phyloP scores from a whole-genome alignment of 2,888 invertebrate genomes.

The Halocaridina rubra region DNA sequence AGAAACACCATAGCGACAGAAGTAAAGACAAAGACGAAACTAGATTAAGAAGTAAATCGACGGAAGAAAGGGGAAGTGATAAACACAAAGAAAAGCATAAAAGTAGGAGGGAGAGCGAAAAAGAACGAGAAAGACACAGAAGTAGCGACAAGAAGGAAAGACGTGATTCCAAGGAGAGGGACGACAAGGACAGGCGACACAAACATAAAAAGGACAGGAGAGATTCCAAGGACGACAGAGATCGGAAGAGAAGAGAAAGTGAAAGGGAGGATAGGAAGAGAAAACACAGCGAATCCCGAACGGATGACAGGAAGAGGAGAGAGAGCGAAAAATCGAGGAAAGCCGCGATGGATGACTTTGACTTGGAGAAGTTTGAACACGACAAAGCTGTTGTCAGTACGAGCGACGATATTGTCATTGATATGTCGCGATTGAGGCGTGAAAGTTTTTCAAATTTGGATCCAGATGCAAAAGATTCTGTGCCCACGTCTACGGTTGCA shows the following conservation, averaged over 20 bases:
- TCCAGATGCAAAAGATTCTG: slow-evolving; percentile 19
- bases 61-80: background rate
- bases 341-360: background rate
- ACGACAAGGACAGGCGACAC: slow-evolving; percentile 16
- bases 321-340: slow-evolving; percentile 15
- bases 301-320: slow-evolving; percentile 32
- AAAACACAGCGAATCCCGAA: slow-evolving; percentile 30
- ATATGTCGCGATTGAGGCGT: background rate
- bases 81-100: background rate
- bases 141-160: slow-evolving; percentile 18
- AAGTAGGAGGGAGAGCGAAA: background rate
- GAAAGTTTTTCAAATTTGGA: background rate
- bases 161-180: slow-evolving; percentile 19
- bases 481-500: slow-evolving; percentile 39
- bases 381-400: slow-evolving; percentile 6
- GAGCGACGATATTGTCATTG: slow-evolving; percentile 39
- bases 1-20: background rate
- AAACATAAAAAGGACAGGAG: slow-evolving; percentile 15
- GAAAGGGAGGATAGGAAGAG: slow-evolving; percentile 30
- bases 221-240: slow-evolving; percentile 15
- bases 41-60: background rate
- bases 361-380: slow-evolving; percentile 17
- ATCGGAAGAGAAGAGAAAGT: slow-evolving; percentile 34
- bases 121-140: background rate
- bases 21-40: slow-evolving; percentile 6